Evolutionary conservation across 2,888 invertebrate species (phyloP).

Genomic region (Caenorhabditis doughertyi): DNA sequence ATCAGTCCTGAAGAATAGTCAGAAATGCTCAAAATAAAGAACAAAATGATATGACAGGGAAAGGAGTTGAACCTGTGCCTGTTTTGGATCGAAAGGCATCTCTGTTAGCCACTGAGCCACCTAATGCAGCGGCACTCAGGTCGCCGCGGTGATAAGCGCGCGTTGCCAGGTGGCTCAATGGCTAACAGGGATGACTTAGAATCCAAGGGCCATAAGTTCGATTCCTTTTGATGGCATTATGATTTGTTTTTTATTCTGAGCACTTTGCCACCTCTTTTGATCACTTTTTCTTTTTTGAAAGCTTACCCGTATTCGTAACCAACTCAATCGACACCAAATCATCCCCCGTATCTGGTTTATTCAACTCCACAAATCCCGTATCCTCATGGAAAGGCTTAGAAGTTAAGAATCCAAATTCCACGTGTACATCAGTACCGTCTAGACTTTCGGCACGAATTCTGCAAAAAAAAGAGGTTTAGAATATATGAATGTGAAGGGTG

Average conservation of each 20-base stretch:
- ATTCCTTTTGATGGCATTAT: not conserved
- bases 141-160: not conserved
- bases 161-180: not conserved
- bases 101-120: conserved; percentile 2
- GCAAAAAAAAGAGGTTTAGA: not conserved
- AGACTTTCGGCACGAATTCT: conserved; percentile 68
- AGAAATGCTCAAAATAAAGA: not conserved
- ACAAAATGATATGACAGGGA: not conserved
- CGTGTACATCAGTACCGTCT: conserved; percentile 74
- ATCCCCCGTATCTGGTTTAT: conserved; percentile 72
- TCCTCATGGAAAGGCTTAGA: conserved; percentile 79
- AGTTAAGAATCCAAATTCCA: conserved; percentile 79
- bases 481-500: too few species aligned
- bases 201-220: not conserved
- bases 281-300: too few species aligned
- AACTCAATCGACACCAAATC: conserved; percentile 78
- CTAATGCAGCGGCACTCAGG: not conserved
- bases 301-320: conserved; percentile 77
- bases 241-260: not conserved
- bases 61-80: not conserved
- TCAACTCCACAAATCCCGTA: conserved; percentile 78
- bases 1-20: conserved; percentile 70
- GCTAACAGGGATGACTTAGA: conserved; percentile 3
- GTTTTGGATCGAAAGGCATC: not conserved
- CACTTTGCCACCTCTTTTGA: not conserved